Evolutionary conservation across 1,140 invertebrate genomes (phyloP).

Genomic region (Dreissena polymorpha): DNA sequence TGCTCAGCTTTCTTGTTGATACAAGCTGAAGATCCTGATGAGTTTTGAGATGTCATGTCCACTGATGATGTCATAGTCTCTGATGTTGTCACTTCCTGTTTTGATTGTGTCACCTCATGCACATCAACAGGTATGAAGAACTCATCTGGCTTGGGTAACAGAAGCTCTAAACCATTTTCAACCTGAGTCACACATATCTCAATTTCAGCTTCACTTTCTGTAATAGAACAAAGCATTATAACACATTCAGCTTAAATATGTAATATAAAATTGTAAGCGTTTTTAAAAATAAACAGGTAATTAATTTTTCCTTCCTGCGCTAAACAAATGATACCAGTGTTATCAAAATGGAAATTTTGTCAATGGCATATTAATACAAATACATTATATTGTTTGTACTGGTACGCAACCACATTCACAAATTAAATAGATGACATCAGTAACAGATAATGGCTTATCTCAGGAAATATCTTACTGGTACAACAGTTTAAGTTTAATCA

Average conservation of each 20-base stretch:
- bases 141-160: constrained; percentile 46
- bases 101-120: background rate
- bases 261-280: too few species aligned
- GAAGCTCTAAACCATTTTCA: constrained; percentile 49
- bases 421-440: too few species aligned
- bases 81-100: constrained; percentile 2
- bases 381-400: too few species aligned
- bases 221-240: background rate
- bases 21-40: background rate
- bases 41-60: background rate
- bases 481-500: too few species aligned
- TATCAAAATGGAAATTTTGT: too few species aligned
- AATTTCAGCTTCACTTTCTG: constrained; percentile 29
- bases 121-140: constrained; percentile 36
- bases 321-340: too few species aligned
- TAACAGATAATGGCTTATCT: too few species aligned
- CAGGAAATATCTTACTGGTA: too few species aligned
- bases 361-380: too few species aligned
- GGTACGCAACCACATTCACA: too few species aligned
- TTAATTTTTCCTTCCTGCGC: too few species aligned
- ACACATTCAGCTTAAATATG: background rate
- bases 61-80: background rate
- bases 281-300: too few species aligned
- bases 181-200: constrained; percentile 31
- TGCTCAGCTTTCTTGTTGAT: background rate